Evolutionary conservation across 2,797 vertebrate genomes (phyloP).

Genomic region (Muscicapa comitata): DNA sequence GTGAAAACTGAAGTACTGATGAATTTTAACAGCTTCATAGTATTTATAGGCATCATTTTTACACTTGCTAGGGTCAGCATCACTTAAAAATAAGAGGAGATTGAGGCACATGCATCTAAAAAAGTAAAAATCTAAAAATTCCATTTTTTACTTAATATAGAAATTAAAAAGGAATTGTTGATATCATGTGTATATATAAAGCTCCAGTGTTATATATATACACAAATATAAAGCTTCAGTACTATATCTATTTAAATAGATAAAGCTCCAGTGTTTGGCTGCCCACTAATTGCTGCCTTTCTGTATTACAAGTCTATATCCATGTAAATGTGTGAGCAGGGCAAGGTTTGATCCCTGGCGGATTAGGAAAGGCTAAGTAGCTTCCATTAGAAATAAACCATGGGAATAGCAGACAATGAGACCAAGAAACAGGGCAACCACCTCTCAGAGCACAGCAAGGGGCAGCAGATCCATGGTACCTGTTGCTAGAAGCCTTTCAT

Average conservation of each 20-base stretch:
- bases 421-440: not conserved
- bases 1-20: conserved; percentile 2
- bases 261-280: not conserved
- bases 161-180: not conserved
- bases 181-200: not conserved
- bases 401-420: not conserved
- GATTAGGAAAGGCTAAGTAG: not conserved
- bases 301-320: not conserved
- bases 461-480: not conserved
- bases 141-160: not conserved
- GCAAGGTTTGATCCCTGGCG: not conserved
- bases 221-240: not conserved
- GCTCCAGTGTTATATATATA: not conserved
- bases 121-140: too few relatives aligned
- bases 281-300: not conserved
- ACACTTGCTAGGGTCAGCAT: not conserved
- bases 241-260: not conserved
- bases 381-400: not conserved
- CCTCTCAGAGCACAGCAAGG: not conserved
- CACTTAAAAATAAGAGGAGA: not conserved
- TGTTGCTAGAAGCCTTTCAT: not conserved
- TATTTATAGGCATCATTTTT: not conserved
- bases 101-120: not conserved
- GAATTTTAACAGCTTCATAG: not conserved
- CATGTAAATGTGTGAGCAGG: not conserved